A percentile compares a stretch with the other conserved stretches of the same genome.
Evolutionary conservation across 2,113 vertebrate species (phyloP).

Genomic region (Chloebia gouldiae): DNA sequence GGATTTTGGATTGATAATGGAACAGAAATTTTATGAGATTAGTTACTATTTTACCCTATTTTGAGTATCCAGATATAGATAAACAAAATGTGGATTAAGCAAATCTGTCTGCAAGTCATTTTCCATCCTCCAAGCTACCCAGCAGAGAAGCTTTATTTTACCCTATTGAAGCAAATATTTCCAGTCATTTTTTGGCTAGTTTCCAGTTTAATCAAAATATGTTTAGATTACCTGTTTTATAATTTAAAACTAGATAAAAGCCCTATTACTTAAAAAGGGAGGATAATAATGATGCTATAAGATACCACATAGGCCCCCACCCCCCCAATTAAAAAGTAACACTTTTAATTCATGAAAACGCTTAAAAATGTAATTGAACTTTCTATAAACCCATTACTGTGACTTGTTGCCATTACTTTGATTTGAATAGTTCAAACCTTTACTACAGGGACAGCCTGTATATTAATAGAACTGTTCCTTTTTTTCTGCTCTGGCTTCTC

Average conservation of each 20-base stretch:
- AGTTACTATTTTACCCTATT: not conserved
- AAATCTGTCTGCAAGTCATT: not conserved
- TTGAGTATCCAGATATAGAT: not conserved
- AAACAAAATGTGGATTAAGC: not conserved
- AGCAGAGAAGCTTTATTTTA: not conserved
- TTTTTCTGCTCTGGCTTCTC: not conserved
- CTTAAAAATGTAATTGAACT: slow-evolving; percentile 27
- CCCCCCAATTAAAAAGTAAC: not conserved
- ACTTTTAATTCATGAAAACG: not conserved
- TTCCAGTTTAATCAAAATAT: not conserved
- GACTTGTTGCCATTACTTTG: slow-evolving; percentile 6
- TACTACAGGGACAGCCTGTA: not conserved
- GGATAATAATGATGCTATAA: not conserved
- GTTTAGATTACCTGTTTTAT: not conserved
- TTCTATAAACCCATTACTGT: slow-evolving; percentile 20
- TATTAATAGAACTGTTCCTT: not conserved
- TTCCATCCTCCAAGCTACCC: not conserved
- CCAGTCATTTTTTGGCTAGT: not conserved
- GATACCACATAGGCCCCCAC: not conserved
- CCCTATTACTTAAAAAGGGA: not conserved
- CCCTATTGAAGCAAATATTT: not conserved
- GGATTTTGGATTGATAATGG: not conserved
- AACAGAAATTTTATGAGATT: not conserved
- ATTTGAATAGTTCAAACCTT: slow-evolving; percentile 5
- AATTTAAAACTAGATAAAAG: not conserved